phyloP scores from a whole-genome alignment of 2,113 vertebrate species.

The Solea solea region DNA sequence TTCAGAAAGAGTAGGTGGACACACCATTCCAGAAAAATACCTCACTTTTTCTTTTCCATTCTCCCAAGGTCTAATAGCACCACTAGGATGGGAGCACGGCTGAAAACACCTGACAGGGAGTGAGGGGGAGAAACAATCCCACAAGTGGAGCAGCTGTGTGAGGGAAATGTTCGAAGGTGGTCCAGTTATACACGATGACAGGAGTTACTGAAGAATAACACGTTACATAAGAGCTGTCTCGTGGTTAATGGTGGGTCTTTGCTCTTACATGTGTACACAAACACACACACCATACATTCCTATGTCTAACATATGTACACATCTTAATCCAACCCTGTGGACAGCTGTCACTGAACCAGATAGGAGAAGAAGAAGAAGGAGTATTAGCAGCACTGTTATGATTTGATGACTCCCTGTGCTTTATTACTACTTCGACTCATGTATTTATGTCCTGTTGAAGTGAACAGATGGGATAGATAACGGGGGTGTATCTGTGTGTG shows the following conservation, averaged over 20 bases:
- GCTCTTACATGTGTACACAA: not conserved
- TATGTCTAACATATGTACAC: not conserved
- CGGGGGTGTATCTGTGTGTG: not conserved
- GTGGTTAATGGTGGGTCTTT: conserved; percentile 6
- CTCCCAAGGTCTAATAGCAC: conserved; percentile 23
- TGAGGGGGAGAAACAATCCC: not conserved
- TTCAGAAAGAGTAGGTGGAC: conserved; percentile 28
- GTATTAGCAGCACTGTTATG: not conserved
- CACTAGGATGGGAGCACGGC: conserved; percentile 6
- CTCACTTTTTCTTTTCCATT: conserved; percentile 36
- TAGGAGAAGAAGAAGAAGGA: fast-evolving
- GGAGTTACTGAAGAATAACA: conserved; percentile 10
- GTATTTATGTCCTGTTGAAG: conserved; percentile 48
- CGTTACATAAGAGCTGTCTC: conserved; percentile 44
- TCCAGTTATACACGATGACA: conserved; percentile 25
- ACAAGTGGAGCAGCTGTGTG: conserved; percentile 25
- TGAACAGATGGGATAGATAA: not conserved
- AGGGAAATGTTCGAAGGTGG: conserved; percentile 4
- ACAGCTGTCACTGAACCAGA: too few species aligned
- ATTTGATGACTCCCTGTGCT: conserved; percentile 5
- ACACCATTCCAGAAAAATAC: conserved; percentile 22
- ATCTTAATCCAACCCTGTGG: conserved; percentile 10
- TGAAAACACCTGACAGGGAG: conserved; percentile 37
- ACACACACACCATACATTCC: conserved; percentile 36
- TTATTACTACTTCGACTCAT: conserved; percentile 2